Percentiles rank a stretch among this genome's conserved stretches.
Conservation (phyloP, 1,140 invertebrate genomes). For the Drosophila nasuta region DNA sequence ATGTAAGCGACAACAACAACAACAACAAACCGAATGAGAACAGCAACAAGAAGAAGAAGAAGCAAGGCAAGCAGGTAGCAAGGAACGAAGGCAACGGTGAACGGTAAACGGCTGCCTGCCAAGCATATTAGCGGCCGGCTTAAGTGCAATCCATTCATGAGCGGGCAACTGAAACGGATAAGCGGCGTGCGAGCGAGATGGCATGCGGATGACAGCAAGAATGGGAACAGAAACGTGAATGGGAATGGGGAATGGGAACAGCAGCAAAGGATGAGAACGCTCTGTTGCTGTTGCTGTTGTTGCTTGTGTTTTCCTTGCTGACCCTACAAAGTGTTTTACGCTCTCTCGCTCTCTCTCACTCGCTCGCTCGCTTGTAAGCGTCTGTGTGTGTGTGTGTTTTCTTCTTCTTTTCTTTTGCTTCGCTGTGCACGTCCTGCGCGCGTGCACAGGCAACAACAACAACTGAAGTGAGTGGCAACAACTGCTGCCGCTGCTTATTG, state of each 20-base stretch:
- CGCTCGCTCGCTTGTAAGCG: slow-evolving; percentile 7
- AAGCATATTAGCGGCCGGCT: slow-evolving; percentile 54
- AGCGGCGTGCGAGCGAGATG: slow-evolving; percentile 17
- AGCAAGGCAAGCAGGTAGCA: slow-evolving; percentile 12
- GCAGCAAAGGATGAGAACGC: slow-evolving; percentile 41
- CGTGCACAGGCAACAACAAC: slow-evolving; percentile 58
- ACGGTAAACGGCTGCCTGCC: slow-evolving; percentile 39
- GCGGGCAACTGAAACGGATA: slow-evolving; percentile 50
- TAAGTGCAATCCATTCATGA: slow-evolving; percentile 57
- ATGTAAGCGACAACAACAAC: slow-evolving; percentile 17
- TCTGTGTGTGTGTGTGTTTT: slow-evolving; percentile 16
- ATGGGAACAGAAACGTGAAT: slow-evolving; percentile 7
- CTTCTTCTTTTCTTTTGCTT: not conserved
- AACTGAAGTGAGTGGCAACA: slow-evolving; percentile 46
- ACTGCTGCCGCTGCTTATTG: slow-evolving; percentile 56
- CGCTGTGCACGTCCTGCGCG: slow-evolving; percentile 67
- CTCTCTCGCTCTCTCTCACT: slow-evolving; percentile 10
- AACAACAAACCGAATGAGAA: slow-evolving; percentile 16
- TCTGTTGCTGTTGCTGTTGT: not conserved
- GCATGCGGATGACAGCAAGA: slow-evolving; percentile 1
- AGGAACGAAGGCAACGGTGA: slow-evolving; percentile 15
- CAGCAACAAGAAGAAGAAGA: slow-evolving; percentile 26
- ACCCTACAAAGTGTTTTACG: not conserved
- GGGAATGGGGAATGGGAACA: slow-evolving; percentile 2
- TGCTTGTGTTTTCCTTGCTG: slow-evolving; percentile 31